phyloP scores from a whole-genome alignment of 2,797 vertebrate species.

The Ispidina lecontei region DNA sequence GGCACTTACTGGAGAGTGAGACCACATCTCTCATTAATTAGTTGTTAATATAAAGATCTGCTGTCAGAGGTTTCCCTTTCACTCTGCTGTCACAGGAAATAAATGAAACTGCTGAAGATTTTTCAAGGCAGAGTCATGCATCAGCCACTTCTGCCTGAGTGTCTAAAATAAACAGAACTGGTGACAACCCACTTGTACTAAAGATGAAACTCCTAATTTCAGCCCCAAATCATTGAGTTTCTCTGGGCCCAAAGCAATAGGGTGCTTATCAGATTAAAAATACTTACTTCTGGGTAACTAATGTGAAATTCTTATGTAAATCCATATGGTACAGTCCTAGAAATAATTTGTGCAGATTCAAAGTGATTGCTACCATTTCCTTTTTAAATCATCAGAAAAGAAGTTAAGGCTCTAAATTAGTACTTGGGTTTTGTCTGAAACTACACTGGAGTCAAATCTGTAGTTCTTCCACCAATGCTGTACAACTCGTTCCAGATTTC shows the following conservation, averaged over 20 bases:
- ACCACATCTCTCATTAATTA: slow-evolving; percentile 12
- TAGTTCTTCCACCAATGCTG: neutral
- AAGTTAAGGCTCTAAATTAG: neutral
- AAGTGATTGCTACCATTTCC: neutral
- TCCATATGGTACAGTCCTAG: neutral
- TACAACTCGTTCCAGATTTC: neutral
- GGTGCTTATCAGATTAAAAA: neutral
- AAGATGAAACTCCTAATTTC: slow-evolving; percentile 25
- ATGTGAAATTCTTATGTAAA: neutral
- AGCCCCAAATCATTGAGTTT: neutral
- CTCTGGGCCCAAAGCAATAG: neutral
- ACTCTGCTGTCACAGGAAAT: slow-evolving; percentile 39
- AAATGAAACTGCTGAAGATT: slow-evolving; percentile 44
- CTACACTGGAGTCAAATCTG: neutral
- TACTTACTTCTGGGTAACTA: neutral
- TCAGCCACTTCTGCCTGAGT: neutral
- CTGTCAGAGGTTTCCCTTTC: slow-evolving; percentile 59
- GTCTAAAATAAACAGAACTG: neutral
- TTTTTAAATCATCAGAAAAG: neutral
- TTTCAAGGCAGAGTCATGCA: neutral
- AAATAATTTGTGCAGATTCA: neutral
- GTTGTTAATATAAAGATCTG: slow-evolving; percentile 40
- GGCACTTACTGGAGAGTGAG: neutral
- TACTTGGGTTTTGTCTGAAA: neutral
- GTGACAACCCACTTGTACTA: neutral